Percentiles rank a stretch among this genome's conserved stretches.
phyloP scores from a whole-genome alignment of 2,888 invertebrate species.

The Sphinx pinastri region DNA sequence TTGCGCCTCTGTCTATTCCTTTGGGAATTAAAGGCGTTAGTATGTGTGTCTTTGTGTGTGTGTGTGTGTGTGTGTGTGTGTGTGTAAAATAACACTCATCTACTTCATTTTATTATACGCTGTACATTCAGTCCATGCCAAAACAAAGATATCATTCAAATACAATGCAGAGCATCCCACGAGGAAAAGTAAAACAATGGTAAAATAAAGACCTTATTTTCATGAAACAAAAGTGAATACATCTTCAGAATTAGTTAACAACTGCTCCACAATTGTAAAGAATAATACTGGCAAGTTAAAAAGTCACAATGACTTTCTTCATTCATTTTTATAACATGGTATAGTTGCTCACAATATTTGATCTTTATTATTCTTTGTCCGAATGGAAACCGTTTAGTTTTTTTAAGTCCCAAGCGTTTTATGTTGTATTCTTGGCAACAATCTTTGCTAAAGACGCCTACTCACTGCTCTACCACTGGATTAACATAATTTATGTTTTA shows the following conservation, averaged over 20 bases:
- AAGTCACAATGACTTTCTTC: conserved; percentile 24
- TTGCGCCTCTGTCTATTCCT: too few relatives aligned
- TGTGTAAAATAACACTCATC: too few relatives aligned
- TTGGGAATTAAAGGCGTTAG: too few relatives aligned
- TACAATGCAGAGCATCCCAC: neutral
- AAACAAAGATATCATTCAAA: neutral
- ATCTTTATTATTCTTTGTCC: conserved; percentile 49
- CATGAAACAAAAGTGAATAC: conserved; percentile 14
- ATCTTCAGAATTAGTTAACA: conserved; percentile 18
- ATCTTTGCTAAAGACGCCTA: conserved; percentile 45
- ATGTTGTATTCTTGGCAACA: conserved; percentile 49
- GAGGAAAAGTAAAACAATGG: neutral
- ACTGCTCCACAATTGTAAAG: neutral
- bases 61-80: too few relatives aligned
- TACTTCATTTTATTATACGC: too few relatives aligned
- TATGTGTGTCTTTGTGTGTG: too few relatives aligned
- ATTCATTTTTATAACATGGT: conserved; percentile 32
- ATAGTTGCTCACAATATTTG: conserved; percentile 48
- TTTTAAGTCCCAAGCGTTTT: conserved; percentile 48
- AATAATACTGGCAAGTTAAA: conserved; percentile 20
- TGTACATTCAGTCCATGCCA: neutral
- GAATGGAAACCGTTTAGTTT: conserved; percentile 51
- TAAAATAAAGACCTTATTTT: neutral
- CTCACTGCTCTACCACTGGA: conserved; percentile 38
- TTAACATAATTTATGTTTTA: neutral